Evolutionary conservation across 2,888 invertebrate species (phyloP).

Genomic region (Germaria angustata): DNA sequence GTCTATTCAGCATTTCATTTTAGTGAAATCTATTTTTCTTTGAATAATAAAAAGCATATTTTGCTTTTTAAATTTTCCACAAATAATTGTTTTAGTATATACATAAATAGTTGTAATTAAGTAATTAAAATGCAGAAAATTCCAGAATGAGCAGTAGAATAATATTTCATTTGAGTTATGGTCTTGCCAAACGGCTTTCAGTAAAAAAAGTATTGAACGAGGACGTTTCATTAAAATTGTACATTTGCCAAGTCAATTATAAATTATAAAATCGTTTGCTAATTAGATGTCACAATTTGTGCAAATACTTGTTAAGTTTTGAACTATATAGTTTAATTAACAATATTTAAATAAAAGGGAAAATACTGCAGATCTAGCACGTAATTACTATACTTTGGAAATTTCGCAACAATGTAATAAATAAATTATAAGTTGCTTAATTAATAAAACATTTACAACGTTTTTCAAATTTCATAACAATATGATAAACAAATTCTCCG

Average conservation of each 20-base stretch:
- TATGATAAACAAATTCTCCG: too few relatives aligned
- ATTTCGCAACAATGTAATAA: not conserved
- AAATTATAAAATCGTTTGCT: not conserved
- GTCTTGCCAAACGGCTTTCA: too few relatives aligned
- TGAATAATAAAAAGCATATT: too few relatives aligned
- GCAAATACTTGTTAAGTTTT: not conserved
- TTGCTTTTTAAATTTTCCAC: not conserved
- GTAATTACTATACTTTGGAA: not conserved
- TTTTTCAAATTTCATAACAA: too few relatives aligned
- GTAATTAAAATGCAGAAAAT: not conserved
- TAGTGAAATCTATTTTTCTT: too few relatives aligned
- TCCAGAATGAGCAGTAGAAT: too few relatives aligned
- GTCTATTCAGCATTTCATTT: too few relatives aligned
- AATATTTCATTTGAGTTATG: too few relatives aligned
- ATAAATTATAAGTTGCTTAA: conserved; percentile 5
- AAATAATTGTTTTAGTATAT: not conserved
- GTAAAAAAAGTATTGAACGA: too few relatives aligned
- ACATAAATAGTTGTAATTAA: too few relatives aligned
- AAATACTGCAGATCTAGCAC: not conserved
- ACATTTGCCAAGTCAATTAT: too few relatives aligned
- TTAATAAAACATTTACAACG: conserved; percentile 1
- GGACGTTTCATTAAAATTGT: too few relatives aligned
- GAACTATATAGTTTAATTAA: not conserved
- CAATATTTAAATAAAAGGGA: not conserved
- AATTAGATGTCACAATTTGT: not conserved